Evolutionary conservation across 2,113 vertebrate species (phyloP), one percentile per base, ranked within the genome.

Genomic region (Romanogobio albipinnatus): DNA sequence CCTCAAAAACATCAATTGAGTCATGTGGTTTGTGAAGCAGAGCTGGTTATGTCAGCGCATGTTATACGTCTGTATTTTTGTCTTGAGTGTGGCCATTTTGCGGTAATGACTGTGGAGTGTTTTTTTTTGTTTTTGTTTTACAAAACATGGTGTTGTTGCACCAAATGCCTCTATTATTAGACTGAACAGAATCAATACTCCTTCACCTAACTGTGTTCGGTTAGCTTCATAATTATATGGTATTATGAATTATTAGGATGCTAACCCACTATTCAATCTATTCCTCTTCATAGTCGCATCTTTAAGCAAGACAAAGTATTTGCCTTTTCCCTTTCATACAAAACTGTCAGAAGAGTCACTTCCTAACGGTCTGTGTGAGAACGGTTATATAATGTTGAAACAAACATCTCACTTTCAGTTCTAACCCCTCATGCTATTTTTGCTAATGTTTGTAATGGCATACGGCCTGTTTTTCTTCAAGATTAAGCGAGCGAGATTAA

Each of bases 391-490:
- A 45, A 61, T 61, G 56, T 26, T 45, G 33, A 79, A 19, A 33
- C 33, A 2, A 22, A 76, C 51, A 53, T 64, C 58, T 80, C 39
- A 47, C 39, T 47, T 80, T 64, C 77, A 47, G 9, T 62, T 36
- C n/a, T 47, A 45, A 64, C 39, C 39, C 58, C 39, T 64, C 22
- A 10, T 29, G 77, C 58, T 80, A 80, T 80, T 80, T 80, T 80
- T 47, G 47, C 22, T 1, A 45, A 47, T 64, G 59, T 80, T 64
- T 80, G 77, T 64, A 5, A 49, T 62, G 58, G 22, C 59, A 1
- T 43, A 24, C 24, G 4, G n/a, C 58, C n/a, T 80, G 58, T 79
- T 79, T 62, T 79, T 43, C 10, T 6, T 39, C 77, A 61, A 61
- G 77, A 77, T 58, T 58, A 77, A 36, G 36, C 33, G 7, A 22